Percentiles rank a stretch among this genome's conserved stretches.
phyloP scores from a whole-genome alignment of 2,888 invertebrate species.

The Anoncus sp. region DNA sequence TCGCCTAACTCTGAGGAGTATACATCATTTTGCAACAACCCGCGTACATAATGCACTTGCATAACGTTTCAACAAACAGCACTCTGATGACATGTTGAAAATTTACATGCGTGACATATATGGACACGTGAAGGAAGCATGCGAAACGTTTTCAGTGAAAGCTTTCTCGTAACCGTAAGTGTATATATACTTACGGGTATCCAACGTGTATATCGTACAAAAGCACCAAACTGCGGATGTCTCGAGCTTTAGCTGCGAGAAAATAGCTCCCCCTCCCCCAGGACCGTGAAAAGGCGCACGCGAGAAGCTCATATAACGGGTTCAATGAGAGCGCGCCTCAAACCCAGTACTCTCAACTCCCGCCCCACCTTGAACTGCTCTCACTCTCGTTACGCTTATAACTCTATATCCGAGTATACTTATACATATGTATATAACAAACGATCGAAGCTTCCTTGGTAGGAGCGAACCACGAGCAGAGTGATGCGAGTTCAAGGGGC shows the following conservation, averaged over 20 bases:
- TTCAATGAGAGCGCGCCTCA: slow-evolving; percentile 46
- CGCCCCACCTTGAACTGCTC: slow-evolving; percentile 35
- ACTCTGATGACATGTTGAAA: no score
- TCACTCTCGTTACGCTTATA: slow-evolving; percentile 15
- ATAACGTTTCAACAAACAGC: no score
- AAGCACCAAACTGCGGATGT: slow-evolving; percentile 35
- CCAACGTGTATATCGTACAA: slow-evolving; percentile 1
- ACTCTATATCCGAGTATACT: slow-evolving; percentile 3
- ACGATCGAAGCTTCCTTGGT: slow-evolving; percentile 57
- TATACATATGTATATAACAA: slow-evolving; percentile 6
- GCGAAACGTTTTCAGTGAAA: no score
- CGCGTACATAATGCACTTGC: no score
- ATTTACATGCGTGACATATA: no score
- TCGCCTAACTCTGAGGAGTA: no score
- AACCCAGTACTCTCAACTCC: slow-evolving; percentile 7
- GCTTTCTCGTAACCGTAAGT: not conserved
- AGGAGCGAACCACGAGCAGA: slow-evolving; percentile 32
- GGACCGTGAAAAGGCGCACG: slow-evolving; percentile 58
- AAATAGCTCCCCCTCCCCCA: slow-evolving; percentile 41
- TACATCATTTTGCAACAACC: no score
- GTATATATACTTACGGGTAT: not conserved
- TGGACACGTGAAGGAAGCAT: no score
- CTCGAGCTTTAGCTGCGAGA: slow-evolving; percentile 48
- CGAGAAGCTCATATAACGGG: slow-evolving; percentile 53
- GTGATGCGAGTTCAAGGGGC: slow-evolving; percentile 58